phyloP scores from a whole-genome alignment of 1,140 invertebrate species.

The Brachionus asplanchnoidis region DNA sequence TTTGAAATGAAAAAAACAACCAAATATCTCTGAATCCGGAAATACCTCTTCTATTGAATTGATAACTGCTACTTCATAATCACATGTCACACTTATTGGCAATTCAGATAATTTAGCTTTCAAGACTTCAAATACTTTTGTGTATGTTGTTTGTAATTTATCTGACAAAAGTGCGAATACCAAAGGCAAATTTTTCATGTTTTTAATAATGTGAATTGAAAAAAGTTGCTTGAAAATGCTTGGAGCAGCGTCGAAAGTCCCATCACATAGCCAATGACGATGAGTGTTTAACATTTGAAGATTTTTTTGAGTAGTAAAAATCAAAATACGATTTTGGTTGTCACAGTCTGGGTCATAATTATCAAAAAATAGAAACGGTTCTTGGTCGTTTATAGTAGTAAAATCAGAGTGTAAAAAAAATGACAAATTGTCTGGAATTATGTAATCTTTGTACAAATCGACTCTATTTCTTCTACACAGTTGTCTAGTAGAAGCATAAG shows the following conservation, averaged over 20 bases:
- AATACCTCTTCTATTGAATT: not conserved
- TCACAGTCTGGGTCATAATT: not conserved
- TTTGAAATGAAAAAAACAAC: conserved; percentile 36
- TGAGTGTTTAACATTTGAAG: not conserved
- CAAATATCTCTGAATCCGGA: not conserved
- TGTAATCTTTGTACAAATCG: not conserved
- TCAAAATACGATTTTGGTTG: not conserved
- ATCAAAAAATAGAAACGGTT: not conserved
- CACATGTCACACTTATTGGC: not conserved
- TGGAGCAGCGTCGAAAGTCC: not conserved
- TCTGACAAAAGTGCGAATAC: not conserved
- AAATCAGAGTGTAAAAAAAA: not conserved
- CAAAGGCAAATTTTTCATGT: not conserved
- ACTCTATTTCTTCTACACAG: not conserved
- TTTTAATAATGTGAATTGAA: not conserved
- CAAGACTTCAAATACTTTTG: not conserved
- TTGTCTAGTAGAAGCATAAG: conserved; percentile 2
- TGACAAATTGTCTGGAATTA: not conserved
- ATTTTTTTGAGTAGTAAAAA: not conserved
- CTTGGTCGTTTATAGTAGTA: not conserved
- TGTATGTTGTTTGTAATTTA: not conserved
- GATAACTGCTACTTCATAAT: not conserved
- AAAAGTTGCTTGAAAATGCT: not conserved
- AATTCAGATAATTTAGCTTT: not conserved
- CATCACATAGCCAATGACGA: conserved; percentile 17